These are phyloP conservation scores for Ramphastos sulfuratus DNA, from an alignment of 2,113 vertebrate genomes.

Conservation along the genomic window DNA sequence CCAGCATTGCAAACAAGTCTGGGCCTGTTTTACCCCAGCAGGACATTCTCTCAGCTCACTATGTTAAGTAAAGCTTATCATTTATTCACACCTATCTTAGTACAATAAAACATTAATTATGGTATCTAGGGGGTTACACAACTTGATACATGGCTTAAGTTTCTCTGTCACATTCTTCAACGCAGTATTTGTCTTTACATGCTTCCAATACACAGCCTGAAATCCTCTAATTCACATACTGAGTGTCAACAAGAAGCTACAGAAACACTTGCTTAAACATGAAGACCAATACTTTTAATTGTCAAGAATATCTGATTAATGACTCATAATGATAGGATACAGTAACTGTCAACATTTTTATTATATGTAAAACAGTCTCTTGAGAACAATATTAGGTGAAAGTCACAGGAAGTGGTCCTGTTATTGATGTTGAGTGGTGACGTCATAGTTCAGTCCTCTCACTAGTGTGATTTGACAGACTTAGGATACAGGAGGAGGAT, in stretches of 20 bases:
- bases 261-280: neutral
- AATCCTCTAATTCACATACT: neutral
- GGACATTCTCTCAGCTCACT: neutral
- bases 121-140: neutral
- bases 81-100: conserved; percentile 17
- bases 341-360: neutral
- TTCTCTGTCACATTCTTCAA: neutral
- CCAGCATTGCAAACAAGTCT: too few species aligned
- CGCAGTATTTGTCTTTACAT: neutral
- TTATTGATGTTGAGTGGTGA: neutral
- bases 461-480: neutral
- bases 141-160: neutral
- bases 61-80: conserved; percentile 38
- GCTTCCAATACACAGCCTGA: neutral
- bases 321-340: neutral
- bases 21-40: too few species aligned
- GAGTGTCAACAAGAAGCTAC: neutral
- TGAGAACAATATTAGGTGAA: neutral
- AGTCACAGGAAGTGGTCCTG: neutral
- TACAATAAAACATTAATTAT: conserved; percentile 55
- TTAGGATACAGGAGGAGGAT: too few species aligned
- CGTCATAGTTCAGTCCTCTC: neutral
- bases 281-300: neutral
- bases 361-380: neutral
- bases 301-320: neutral